Percentiles rank a stretch among this genome's conserved stretches.
These are phyloP conservation scores for Dicrostonyx torquatus DNA, from an alignment of 2,797 vertebrate species.

Conservation along the genomic window DNA sequence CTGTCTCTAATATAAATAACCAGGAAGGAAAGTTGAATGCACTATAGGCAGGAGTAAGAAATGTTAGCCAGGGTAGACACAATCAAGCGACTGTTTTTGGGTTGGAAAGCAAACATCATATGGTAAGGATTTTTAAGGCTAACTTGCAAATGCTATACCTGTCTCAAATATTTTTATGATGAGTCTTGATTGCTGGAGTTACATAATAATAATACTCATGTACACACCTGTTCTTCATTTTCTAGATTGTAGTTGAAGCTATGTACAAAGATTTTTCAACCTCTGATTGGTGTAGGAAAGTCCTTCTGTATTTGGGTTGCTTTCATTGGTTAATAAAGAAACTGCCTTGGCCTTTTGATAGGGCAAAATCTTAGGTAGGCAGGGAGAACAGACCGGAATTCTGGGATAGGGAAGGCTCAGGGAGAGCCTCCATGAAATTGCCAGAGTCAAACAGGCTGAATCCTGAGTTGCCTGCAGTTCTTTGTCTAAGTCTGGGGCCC, in stretches of 20 bases:
- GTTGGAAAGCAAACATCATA: background rate
- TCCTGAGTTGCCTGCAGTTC: background rate
- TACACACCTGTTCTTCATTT: background rate
- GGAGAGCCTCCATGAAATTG: no score
- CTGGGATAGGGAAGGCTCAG: no score
- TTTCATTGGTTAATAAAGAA: no score
- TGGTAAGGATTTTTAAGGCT: background rate
- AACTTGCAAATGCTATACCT: background rate
- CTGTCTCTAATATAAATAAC: background rate
- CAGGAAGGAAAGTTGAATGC: background rate
- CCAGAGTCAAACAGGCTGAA: no score
- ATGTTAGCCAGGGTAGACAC: background rate
- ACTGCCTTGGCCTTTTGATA: no score
- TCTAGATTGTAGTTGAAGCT: background rate
- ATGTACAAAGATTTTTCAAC: background rate
- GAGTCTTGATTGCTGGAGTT: background rate
- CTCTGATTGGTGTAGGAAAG: no score
- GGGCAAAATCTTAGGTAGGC: no score
- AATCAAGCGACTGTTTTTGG: slow-evolving; percentile 31
- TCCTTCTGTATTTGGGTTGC: no score
- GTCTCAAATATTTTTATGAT: background rate
- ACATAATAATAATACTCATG: background rate
- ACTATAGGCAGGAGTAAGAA: background rate
- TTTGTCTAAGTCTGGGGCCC: background rate
- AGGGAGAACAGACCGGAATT: no score